phyloP scores from a whole-genome alignment of 2,888 invertebrate genomes.

The Hydraecia micacea region DNA sequence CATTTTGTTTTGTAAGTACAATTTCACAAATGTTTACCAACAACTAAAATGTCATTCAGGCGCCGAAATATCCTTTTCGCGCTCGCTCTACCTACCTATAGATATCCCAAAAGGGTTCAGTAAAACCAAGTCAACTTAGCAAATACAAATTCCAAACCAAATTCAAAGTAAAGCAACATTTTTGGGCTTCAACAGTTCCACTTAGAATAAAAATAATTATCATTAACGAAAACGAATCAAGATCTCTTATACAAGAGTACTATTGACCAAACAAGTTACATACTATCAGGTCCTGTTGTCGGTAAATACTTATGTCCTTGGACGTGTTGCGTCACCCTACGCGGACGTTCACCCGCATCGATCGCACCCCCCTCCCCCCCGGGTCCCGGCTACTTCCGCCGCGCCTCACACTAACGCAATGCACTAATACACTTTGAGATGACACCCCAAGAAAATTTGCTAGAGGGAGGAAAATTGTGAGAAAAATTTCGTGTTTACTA shows the following conservation, averaged over 20 bases:
- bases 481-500: neutral
- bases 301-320: slow-evolving; percentile 71
- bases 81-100: neutral
- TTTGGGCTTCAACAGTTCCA: neutral
- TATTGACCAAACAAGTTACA: slow-evolving; percentile 46
- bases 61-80: neutral
- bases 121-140: neutral
- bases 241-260: slow-evolving; percentile 8
- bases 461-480: slow-evolving; percentile 1
- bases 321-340: slow-evolving; percentile 59
- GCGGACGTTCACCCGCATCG: slow-evolving; percentile 75
- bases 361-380: slow-evolving; percentile 58
- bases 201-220: neutral
- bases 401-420: slow-evolving; percentile 48
- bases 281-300: slow-evolving; percentile 44
- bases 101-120: neutral
- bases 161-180: neutral
- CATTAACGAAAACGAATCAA: neutral
- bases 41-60: neutral
- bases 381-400: slow-evolving; percentile 52
- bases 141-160: neutral
- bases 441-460: slow-evolving; percentile 37
- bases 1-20: neutral
- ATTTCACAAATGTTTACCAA: neutral
- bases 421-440: slow-evolving; percentile 35